Base-by-base conservation (phyloP, 1,140 invertebrate species). In the Orius insidiosus region DNA sequence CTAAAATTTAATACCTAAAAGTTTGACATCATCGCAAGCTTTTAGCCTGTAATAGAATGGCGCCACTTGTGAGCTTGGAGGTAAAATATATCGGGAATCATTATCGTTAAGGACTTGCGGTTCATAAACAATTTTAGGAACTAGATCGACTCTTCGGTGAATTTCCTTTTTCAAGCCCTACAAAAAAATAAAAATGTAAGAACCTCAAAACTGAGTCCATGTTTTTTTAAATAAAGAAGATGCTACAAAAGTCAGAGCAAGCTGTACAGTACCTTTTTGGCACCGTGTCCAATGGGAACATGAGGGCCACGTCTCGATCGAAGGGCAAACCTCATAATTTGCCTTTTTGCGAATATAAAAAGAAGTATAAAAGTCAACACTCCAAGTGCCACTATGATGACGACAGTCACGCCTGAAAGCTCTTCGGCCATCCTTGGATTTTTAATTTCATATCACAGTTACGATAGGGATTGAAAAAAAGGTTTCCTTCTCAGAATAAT, bases 341-440 rank as follows among this genome's bases (percentile, higher is more conserved):
- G 87, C 46, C 87, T 70, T 66, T 93, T 93, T 1, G 85, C 87
- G 63, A 93, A 89, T 46, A 92, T 82, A 56, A 90, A 89, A 10
- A 90, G 60, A 51, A 90, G 68, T 10, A 88, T 68, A 58, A 85
- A 80, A 2, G 82, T 82, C 56, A 92, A 65, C 30, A 84, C 76
- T 37, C 80, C 80, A 45, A 78, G 74, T 47, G 78, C 80, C 53
- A 88, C 84, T 53, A 86, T 85, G 51, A 86, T 75, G 8, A 83
- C 76, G 48, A 82, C 72, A 48, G 77, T 80, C 15, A 79, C 75
- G 51, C 77, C 76, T 13, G 78, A 80, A 9, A 81, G 63, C 62
- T 81, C 70, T 56, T 76, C 67, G 11, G 74, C 68, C 53, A 54
- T 54, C 46, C 6, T 50, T 4, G 10, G 10, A 13, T 18, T 24